Evolutionary conservation across 1,140 invertebrate species (phyloP), one percentile per base, ranked within the genome.

Genomic region (Holotrichia oblita): DNA sequence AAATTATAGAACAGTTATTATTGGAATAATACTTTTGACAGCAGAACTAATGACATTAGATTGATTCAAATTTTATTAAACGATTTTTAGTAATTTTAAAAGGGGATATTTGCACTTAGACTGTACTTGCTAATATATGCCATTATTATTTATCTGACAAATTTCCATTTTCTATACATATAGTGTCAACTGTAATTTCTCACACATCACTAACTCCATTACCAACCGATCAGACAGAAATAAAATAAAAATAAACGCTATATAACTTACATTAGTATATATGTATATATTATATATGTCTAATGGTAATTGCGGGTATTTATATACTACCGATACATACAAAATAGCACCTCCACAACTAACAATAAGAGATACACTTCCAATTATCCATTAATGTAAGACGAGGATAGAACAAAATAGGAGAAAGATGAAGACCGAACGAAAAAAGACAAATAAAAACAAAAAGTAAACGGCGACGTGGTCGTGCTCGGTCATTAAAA

Each of bases 291-390:
- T 20, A 9, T 20, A 64, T 20, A 73, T 41, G 40, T 27, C 12
- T 73, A 42, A 73, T 40, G 27, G 72, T 73, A 73, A 73, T 73
- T 73, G 27, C 10, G 40, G 40, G 14, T 73, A n/a, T 40, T n/a
- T n/a, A 73, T 40, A 27, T 8, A 9, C 12, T n/a, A 61, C 61
- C 2, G 61, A 64, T 64, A 64, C 61, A 64, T 64, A 64, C 17
- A 64, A 64, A 64, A 20, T 9, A 64, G 17, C 61, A 27, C 61
- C 17, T 24, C 17, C 9, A 27, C 24, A 9, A 17, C 59, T 17
- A 17, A 64, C 22, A 22, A 2, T 20, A 64, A 17, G 61, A 8
- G 8, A 27, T 64, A 17, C 10, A 64, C 4, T 3, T 22, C 7
- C 8, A 14, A 48, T n/a, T n/a, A 48, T 48, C 3, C n/a, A 64